Evolutionary conservation across 2,888 invertebrate species (phyloP), one percentile per base, ranked within the genome.

Genomic region (Sarcophaga subvicina): DNA sequence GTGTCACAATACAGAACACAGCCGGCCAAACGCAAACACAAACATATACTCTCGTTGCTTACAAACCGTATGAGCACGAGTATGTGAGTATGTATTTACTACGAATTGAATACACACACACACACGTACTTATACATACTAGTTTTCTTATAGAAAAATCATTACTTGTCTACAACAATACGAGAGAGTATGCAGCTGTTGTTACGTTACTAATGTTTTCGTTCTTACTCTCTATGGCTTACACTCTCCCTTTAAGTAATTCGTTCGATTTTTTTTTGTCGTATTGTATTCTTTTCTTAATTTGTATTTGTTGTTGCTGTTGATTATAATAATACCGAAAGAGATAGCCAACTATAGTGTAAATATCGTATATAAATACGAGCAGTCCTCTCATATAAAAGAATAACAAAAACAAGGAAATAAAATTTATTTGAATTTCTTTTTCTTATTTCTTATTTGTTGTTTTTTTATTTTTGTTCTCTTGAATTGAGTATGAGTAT

Each of bases 1-100:
- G 77, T 80, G 66, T 71, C 75, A 78, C 83, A 79, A 80, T 66
- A 71, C 37, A 64, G 45, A 45, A 78, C 73, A 72, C 27, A 14
- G 63, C n/a, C 27, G 11, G 63, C n/a, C 20, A 76, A 73, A 70
- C 49, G 8, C 67, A 75, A 67, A 84, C 22, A 17, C 25, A 66
- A 60, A 54, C 54, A 54, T 47, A 69, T 66, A 60, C 8, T 10
- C 25, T 22, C 14, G 37, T 37, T 37, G 37, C 10, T 37, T 37
- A 37, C 1, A 37, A 37, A 37, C 37, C 8, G 37, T 37, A 37
- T 37, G 37, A 37, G 37, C 37, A 37, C 37, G 37, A 37, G 37
- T 37, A 37, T 37, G 37, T 37, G 10, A 37, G 37, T 37, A 8
- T 37, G 37, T 37, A 8, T 37, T 37, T 37, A 10, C 8, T 10